Evolutionary conservation across 64 coral and sea anemone species (phyloP).

Genomic region (Montipora efflorescens): DNA sequence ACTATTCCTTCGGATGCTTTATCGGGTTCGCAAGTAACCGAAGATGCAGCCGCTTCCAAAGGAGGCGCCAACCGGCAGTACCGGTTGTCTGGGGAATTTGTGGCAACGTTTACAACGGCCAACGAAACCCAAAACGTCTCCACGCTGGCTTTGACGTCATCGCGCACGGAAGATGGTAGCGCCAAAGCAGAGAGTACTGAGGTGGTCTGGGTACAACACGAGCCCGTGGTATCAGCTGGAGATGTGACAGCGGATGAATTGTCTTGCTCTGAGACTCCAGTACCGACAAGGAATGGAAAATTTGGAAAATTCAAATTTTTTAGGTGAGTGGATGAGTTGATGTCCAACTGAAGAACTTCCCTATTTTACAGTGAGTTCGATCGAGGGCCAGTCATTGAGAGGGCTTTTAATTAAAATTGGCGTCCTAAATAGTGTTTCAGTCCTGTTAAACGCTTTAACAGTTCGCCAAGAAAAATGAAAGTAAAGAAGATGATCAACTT

Average conservation of each 20-base stretch:
- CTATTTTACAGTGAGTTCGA: background rate
- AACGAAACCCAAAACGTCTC: slow-evolving; percentile 38
- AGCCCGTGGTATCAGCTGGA: slow-evolving; percentile 72
- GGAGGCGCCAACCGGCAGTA: slow-evolving; percentile 30
- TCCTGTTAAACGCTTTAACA: background rate
- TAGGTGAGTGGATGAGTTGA: slow-evolving; percentile 27
- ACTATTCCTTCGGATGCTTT: slow-evolving; percentile 64
- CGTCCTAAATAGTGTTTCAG: background rate
- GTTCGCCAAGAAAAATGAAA: too few species aligned
- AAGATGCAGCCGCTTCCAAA: slow-evolving; percentile 18
- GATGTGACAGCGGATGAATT: slow-evolving; percentile 88
- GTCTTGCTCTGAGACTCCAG: slow-evolving; percentile 68
- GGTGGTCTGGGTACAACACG: slow-evolving; percentile 79
- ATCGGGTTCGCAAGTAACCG: slow-evolving; percentile 7
- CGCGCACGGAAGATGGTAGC: slow-evolving; percentile 35
- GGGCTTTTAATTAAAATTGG: too few species aligned
- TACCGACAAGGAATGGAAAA: slow-evolving; percentile 50
- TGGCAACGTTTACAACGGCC: slow-evolving; percentile 66
- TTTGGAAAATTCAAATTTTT: slow-evolving; percentile 67
- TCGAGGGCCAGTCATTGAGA: too few species aligned
- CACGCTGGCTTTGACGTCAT: slow-evolving; percentile 28
- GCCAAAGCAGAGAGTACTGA: slow-evolving; percentile 51
- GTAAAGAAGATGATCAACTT: too few species aligned
- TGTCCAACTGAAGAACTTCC: background rate
- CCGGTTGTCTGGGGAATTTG: slow-evolving; percentile 74